These are phyloP conservation scores for Disparrhopalites patrizii DNA, from an alignment of 2,888 invertebrate genomes.

Conservation along the genomic window DNA sequence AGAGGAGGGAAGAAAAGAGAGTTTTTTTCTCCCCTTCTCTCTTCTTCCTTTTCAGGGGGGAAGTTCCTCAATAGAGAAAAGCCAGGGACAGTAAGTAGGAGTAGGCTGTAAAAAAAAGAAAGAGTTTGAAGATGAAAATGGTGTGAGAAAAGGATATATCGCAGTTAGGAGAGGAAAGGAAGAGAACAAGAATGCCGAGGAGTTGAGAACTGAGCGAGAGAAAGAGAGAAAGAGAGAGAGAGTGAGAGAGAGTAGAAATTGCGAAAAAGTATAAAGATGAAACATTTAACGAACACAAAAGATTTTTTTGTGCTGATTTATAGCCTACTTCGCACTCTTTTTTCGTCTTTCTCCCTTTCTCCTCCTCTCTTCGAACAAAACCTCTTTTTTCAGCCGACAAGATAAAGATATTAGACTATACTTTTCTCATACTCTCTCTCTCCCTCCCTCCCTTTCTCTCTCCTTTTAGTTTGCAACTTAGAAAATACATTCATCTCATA, in stretches of 20 bases:
- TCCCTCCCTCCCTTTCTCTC: too few relatives aligned
- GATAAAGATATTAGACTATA: slow-evolving; percentile 33
- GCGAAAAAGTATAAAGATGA: slow-evolving; percentile 48
- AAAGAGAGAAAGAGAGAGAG: slow-evolving; percentile 34
- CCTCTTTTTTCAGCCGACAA: slow-evolving; percentile 29
- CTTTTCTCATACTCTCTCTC: slow-evolving; percentile 20
- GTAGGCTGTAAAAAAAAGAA: slow-evolving; percentile 29
- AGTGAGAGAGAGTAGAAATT: slow-evolving; percentile 42
- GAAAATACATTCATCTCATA: slow-evolving; percentile 19
- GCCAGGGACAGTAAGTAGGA: slow-evolving; percentile 12
- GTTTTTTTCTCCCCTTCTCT: neutral
- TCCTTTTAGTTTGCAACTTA: slow-evolving; percentile 23
- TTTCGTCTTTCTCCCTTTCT: slow-evolving; percentile 35
- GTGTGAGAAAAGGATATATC: slow-evolving; percentile 33
- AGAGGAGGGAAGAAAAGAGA: neutral
- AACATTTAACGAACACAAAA: slow-evolving; percentile 48
- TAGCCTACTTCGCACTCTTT: slow-evolving; percentile 48
- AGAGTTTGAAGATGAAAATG: slow-evolving; percentile 33
- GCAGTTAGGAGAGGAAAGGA: slow-evolving; percentile 23
- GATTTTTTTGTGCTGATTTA: slow-evolving; percentile 47
- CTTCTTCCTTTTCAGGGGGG: neutral
- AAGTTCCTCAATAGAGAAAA: slow-evolving; percentile 5
- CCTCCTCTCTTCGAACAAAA: slow-evolving; percentile 23
- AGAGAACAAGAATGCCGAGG: slow-evolving; percentile 26
- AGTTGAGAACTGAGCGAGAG: slow-evolving; percentile 21